phyloP scores from a whole-genome alignment of 2,888 invertebrate species.

The Caenorhabditis angaria region DNA sequence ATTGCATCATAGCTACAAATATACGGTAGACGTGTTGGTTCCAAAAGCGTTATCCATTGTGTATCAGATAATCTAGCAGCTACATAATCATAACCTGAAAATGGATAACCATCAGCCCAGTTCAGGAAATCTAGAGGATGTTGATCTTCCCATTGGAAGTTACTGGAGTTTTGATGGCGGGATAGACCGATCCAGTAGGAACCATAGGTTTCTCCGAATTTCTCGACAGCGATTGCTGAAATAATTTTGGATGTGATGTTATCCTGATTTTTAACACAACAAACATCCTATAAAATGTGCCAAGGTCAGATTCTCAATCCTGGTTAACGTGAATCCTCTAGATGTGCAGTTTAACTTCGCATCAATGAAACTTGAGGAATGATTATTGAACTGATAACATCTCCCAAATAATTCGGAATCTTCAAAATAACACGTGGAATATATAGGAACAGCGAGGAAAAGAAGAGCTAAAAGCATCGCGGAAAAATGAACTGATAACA shows the following conservation, averaged over 20 bases:
- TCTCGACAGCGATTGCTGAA: slow-evolving; percentile 25
- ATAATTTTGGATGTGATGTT: not conserved
- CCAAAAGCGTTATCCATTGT: slow-evolving; percentile 20
- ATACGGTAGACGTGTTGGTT: slow-evolving; percentile 16
- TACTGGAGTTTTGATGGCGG: not conserved
- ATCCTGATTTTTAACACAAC: too few species aligned
- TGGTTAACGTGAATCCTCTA: not conserved
- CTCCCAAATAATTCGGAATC: not conserved
- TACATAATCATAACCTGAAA: slow-evolving; percentile 23
- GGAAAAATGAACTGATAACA: not conserved
- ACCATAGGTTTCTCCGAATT: slow-evolving; percentile 30
- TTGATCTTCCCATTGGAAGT: slow-evolving; percentile 27
- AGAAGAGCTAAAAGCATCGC: not conserved
- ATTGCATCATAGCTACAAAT: slow-evolving; percentile 8
- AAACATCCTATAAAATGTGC: not conserved
- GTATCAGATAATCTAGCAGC: slow-evolving; percentile 22
- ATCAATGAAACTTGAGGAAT: not conserved
- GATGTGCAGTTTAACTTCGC: not conserved
- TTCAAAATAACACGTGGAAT: not conserved
- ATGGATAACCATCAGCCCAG: slow-evolving; percentile 26
- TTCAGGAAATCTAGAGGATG: slow-evolving; percentile 2
- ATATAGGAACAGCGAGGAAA: not conserved
- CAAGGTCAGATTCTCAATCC: not conserved
- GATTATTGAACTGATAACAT: not conserved
- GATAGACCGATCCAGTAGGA: slow-evolving; percentile 36